Conservation (phyloP, 30 jellyfish, hydroid and myxozoan genomes). For the Phacellophora camtschatica region DNA sequence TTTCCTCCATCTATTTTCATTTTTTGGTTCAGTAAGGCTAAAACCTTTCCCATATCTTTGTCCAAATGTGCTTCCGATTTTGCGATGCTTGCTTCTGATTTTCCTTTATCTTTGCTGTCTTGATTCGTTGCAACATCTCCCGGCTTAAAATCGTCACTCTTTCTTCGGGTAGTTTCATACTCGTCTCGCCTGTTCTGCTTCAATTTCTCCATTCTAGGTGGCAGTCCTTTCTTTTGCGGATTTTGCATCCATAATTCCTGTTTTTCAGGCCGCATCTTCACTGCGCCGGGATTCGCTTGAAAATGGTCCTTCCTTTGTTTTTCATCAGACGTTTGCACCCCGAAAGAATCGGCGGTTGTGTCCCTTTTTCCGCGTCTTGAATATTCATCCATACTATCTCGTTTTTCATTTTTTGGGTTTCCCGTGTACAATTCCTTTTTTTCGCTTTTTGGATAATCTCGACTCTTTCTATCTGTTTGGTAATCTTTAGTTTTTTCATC, state of each 20-base stretch:
- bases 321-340: no score
- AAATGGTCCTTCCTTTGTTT: background rate
- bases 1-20: slow-evolving; percentile 29
- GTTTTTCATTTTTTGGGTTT: background rate
- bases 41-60: slow-evolving; percentile 36
- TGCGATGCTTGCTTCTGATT: background rate
- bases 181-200: slow-evolving; percentile 4
- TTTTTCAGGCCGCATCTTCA: background rate
- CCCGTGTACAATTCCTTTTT: background rate
- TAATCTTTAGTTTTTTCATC: background rate
- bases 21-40: background rate
- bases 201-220: background rate
- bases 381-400: background rate
- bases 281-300: background rate
- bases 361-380: background rate
- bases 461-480: background rate
- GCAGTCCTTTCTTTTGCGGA: background rate
- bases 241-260: background rate
- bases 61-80: background rate
- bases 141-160: background rate
- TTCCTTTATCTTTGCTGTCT: no score
- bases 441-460: background rate
- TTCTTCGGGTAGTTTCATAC: background rate
- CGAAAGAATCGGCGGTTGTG: no score
- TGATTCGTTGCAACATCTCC: no score